Percentiles rank a stretch among this genome's conserved stretches.
These are phyloP conservation scores for Xiphophorus couchianus DNA, from an alignment of 2,113 vertebrate species.

Conservation along the genomic window DNA sequence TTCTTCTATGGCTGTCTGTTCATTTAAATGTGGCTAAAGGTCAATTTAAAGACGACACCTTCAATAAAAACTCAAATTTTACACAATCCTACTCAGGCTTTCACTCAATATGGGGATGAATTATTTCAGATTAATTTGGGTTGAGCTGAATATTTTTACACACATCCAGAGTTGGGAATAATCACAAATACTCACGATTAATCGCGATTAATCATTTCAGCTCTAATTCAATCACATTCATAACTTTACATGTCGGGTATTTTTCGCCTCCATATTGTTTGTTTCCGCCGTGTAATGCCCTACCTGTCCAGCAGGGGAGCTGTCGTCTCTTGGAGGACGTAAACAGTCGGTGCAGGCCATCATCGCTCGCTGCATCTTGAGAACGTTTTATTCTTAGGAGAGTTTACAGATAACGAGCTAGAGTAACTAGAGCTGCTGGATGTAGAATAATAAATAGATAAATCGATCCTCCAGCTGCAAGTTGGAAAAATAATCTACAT, in stretches of 20 bases:
- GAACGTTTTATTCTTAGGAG: not conserved
- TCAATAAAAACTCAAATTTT: too few relatives aligned
- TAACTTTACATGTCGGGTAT: not conserved
- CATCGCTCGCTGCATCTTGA: slow-evolving; percentile 23
- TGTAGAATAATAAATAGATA: not conserved
- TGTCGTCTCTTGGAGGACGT: slow-evolving; percentile 26
- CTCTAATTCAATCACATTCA: not conserved
- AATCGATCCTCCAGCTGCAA: not conserved
- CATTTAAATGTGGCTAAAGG: too few relatives aligned
- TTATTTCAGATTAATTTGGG: too few relatives aligned
- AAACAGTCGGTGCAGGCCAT: slow-evolving; percentile 38
- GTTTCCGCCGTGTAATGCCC: not conserved
- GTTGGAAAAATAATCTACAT: not conserved
- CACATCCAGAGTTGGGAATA: too few relatives aligned
- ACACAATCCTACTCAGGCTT: too few relatives aligned
- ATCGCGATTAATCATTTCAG: too few relatives aligned
- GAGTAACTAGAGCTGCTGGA: not conserved
- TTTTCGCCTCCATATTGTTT: not conserved
- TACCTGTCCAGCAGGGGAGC: slow-evolving; percentile 60
- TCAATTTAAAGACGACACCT: too few relatives aligned
- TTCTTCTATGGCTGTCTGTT: too few relatives aligned
- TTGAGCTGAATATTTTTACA: too few relatives aligned
- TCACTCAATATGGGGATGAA: too few relatives aligned
- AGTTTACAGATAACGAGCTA: not conserved
- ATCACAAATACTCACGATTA: too few relatives aligned